phyloP scores from a whole-genome alignment of 2,113 vertebrate genomes.

The Nycticryphes semicollaris region DNA sequence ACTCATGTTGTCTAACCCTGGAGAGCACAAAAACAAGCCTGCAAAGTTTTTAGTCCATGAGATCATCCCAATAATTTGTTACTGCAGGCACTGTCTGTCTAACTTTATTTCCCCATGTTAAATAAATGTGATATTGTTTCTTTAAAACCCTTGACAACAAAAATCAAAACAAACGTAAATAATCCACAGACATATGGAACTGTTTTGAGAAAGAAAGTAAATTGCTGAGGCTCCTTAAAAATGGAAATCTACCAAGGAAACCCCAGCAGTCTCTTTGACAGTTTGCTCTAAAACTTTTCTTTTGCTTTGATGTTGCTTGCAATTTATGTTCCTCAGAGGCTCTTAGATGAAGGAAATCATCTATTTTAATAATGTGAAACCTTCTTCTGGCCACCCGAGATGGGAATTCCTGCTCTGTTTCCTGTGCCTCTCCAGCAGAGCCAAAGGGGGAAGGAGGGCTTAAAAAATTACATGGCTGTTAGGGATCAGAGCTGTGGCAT shows the following conservation, averaged over 20 bases:
- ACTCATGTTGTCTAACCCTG: not conserved
- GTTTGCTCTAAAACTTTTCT: not conserved
- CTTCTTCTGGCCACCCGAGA: constrained; percentile 31
- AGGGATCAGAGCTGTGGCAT: not conserved
- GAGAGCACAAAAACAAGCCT: constrained; percentile 2
- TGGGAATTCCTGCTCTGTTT: constrained; percentile 60
- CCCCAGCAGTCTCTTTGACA: constrained; percentile 41
- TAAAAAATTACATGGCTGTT: not conserved
- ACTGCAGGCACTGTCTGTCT: constrained; percentile 12
- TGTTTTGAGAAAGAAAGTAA: constrained; percentile 58
- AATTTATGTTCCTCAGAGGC: constrained; percentile 64
- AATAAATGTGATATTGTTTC: constrained; percentile 37
- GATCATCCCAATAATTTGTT: constrained; percentile 31
- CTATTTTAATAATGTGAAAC: constrained; percentile 66
- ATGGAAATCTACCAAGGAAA: constrained; percentile 55
- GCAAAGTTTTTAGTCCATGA: constrained; percentile 41
- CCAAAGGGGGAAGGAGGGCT: not conserved
- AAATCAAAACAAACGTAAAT: constrained; percentile 50
- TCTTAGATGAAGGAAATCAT: constrained; percentile 56
- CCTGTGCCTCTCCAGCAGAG: constrained; percentile 27
- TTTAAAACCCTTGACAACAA: constrained; percentile 58
- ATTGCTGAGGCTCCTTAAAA: constrained; percentile 33
- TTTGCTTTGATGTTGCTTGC: constrained; percentile 44
- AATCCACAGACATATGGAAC: constrained; percentile 54
- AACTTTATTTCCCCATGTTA: constrained; percentile 2